phyloP scores from a whole-genome alignment of 2,888 invertebrate genomes.

The Diadegma fenestrale region DNA sequence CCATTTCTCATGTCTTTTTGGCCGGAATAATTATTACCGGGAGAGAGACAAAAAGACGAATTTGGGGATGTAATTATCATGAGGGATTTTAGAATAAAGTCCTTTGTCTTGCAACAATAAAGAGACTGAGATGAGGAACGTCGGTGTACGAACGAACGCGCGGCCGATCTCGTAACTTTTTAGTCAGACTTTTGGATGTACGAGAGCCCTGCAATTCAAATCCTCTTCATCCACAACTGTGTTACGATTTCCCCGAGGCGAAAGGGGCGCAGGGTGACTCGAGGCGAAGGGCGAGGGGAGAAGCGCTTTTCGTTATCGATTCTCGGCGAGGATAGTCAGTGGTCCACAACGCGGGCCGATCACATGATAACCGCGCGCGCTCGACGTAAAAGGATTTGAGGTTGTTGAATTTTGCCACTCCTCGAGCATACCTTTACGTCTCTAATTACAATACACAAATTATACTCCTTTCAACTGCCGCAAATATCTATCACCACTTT shows the following conservation, averaged over 20 bases:
- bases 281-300: neutral
- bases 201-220: slow-evolving; percentile 47
- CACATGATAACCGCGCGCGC: slow-evolving; percentile 54
- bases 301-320: slow-evolving; percentile 54
- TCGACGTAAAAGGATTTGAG: slow-evolving; percentile 17
- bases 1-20: neutral
- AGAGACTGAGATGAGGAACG: too few relatives aligned
- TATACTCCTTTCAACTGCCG: neutral
- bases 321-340: slow-evolving; percentile 50
- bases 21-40: neutral
- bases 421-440: too few relatives aligned
- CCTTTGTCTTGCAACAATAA: neutral
- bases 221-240: slow-evolving; percentile 41
- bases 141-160: slow-evolving; percentile 5
- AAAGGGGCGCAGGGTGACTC: slow-evolving; percentile 19
- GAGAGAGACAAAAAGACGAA: neutral
- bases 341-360: slow-evolving; percentile 51
- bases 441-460: too few relatives aligned
- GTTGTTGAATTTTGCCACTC: slow-evolving; percentile 9
- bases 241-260: slow-evolving; percentile 37
- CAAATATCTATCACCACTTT: neutral
- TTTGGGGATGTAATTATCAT: neutral
- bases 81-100: neutral
- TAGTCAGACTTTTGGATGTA: slow-evolving; percentile 14
- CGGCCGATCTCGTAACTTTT: slow-evolving; percentile 26